A percentile compares a stretch with the other conserved stretches of the same genome.
These are phyloP conservation scores for Pachydiplax longipennis DNA, from an alignment of 2,888 invertebrate species.

Conservation along the genomic window DNA sequence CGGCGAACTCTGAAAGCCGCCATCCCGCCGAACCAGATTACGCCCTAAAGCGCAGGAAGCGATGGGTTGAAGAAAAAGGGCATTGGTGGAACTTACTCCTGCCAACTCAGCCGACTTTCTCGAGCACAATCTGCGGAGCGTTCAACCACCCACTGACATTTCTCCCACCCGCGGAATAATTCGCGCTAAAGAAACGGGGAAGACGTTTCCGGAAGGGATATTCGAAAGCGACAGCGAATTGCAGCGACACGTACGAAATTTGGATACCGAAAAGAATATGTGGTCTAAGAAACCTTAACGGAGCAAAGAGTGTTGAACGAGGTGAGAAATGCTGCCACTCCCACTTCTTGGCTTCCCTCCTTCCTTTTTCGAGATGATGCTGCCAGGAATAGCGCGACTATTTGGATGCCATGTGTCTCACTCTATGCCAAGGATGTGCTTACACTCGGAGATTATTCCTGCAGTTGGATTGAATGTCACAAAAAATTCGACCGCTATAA, in stretches of 20 bases:
- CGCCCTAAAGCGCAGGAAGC: not conserved
- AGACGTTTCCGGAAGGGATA: not conserved
- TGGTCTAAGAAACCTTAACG: not conserved
- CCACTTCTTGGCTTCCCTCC: not conserved
- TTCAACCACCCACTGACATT: slow-evolving; percentile 3
- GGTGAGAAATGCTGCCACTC: not conserved
- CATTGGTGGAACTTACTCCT: not conserved
- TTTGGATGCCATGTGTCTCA: not conserved
- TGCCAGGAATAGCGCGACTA: not conserved
- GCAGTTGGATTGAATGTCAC: too few relatives aligned
- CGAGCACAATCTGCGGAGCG: slow-evolving; percentile 9
- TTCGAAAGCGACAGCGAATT: not conserved
- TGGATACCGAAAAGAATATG: not conserved
- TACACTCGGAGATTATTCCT: not conserved
- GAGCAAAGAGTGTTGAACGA: not conserved
- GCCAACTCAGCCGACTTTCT: slow-evolving; percentile 1
- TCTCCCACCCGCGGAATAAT: not conserved
- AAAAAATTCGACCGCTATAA: too few relatives aligned
- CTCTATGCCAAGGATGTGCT: not conserved
- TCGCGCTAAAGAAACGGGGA: not conserved
- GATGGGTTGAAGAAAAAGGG: not conserved
- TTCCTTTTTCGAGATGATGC: not conserved
- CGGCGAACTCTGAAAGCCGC: not conserved
- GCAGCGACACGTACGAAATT: not conserved
- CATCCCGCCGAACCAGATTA: slow-evolving; percentile 12